Base-by-base conservation (phyloP, 2,797 vertebrate species). In the Novumbra hubbsi region DNA sequence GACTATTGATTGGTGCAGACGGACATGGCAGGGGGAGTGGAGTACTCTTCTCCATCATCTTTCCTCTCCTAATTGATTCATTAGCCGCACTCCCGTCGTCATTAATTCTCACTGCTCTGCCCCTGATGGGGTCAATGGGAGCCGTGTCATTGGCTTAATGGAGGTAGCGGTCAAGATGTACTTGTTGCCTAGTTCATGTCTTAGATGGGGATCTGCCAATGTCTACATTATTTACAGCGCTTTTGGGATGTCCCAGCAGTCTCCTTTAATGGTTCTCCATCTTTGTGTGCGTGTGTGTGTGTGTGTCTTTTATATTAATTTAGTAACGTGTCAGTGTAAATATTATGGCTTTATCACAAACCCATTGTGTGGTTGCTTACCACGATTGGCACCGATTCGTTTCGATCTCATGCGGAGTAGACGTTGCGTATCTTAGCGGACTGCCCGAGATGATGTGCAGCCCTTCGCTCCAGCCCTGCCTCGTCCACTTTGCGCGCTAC, bases 1-100 rank as follows among this genome's bases (percentile, higher is more conserved):
- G 63, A 84, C 50, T 75, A 92, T 92, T 82, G 89, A 93, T 92
- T 86, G 76, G 48, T 30, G 48, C 48, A 55, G 49, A 64, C 67
- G 30, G 73, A 30, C 63, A 57, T 72, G 21, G 81, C 78, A 73
- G 80, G 81, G 78, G 77, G 78, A 76, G 60, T 27, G 71, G 41
- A 30, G 15, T 9, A 72, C 77, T 72, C 14, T 5, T 84, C 81
- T 90, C 82, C 83, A 81, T 92, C 84, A 85, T 88, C 83, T 81
- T 69, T 81, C 73, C 75, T 11, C 73, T 83, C 77, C 79, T 76
- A 74, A 84, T 68, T 76, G 55, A 12, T 57, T 67, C 24, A 24
- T 74, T 73, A 11, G 49, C 82, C 69, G 73, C 27, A 34, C 68
- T 79, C 75, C 76, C 2, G 24, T 1, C 7, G 78, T 82, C 78